Conservation (phyloP, 2,797 vertebrate species). For the Erpetoichthys calabaricus region DNA sequence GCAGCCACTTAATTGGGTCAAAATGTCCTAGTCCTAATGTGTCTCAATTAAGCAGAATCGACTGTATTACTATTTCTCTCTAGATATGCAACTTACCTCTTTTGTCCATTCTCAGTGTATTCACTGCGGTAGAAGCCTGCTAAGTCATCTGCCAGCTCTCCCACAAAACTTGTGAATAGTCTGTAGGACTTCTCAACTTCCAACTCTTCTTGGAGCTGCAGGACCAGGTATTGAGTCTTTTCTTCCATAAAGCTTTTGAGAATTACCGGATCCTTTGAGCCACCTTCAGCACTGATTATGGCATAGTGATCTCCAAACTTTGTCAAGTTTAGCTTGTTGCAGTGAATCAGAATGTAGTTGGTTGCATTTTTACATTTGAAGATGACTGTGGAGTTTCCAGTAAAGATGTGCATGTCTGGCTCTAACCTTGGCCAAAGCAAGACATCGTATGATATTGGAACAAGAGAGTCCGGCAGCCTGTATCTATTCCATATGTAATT, state of each 20-base stretch:
- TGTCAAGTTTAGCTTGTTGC: conserved; percentile 46
- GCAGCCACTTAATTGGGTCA: too few relatives aligned
- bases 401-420: conserved; percentile 38
- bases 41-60: too few relatives aligned
- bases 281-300: conserved; percentile 7
- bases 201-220: conserved; percentile 40
- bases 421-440: conserved; percentile 37
- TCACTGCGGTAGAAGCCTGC: conserved; percentile 82
- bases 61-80: too few relatives aligned
- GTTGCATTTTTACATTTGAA: conserved; percentile 31
- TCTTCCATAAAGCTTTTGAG: conserved; percentile 34
- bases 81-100: conserved; percentile 44
- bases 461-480: conserved; percentile 31
- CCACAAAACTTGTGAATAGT: conserved; percentile 49
- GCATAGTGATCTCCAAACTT: rapidly evolving
- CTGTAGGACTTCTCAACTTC: conserved; percentile 29
- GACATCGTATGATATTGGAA: conserved; percentile 32
- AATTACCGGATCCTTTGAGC: conserved; percentile 13
- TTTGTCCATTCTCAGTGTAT: conserved; percentile 37
- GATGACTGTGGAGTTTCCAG: conserved; percentile 28
- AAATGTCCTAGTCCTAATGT: too few relatives aligned
- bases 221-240: conserved; percentile 64
- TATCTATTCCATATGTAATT: conserved; percentile 30
- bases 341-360: conserved; percentile 34
- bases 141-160: conserved; percentile 72